Evolutionary conservation across 2,797 vertebrate genomes (phyloP).

Genomic region (Masticophis lateralis): DNA sequence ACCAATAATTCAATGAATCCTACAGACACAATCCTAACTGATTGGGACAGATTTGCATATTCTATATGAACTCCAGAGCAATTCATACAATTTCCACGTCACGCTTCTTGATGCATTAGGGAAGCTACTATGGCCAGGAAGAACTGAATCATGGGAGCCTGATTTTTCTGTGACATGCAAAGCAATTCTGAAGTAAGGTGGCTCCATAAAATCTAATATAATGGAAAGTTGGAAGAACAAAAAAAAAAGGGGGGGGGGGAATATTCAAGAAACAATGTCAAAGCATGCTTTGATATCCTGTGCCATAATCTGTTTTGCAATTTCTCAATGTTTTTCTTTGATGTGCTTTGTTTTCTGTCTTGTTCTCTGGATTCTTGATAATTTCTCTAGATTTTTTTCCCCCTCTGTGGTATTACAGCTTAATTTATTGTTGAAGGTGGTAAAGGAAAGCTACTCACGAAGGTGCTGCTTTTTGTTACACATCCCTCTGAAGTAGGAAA

Average conservation of each 20-base stretch:
- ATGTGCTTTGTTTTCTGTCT: no score
- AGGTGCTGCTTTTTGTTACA: no score
- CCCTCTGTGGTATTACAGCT: no score
- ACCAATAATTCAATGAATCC: neutral
- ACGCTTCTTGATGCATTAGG: neutral
- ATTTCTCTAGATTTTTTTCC: no score
- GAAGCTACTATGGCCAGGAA: neutral
- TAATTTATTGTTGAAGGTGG: no score
- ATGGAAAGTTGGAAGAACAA: neutral
- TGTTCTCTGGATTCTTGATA: no score
- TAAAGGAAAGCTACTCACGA: no score
- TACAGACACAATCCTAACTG: neutral
- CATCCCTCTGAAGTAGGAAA: no score
- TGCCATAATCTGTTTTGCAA: no score
- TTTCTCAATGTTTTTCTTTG: no score
- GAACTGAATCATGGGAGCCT: neutral
- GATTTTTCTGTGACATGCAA: neutral
- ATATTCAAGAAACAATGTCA: neutral
- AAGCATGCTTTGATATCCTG: neutral
- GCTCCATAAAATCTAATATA: neutral
- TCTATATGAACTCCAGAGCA: neutral
- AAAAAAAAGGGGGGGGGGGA: neutral
- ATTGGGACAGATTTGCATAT: neutral
- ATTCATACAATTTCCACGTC: neutral
- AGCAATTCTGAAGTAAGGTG: neutral